These are phyloP conservation scores for Dermolepida albohirtum DNA, from an alignment of 2,888 invertebrate genomes.

Conservation along the genomic window DNA sequence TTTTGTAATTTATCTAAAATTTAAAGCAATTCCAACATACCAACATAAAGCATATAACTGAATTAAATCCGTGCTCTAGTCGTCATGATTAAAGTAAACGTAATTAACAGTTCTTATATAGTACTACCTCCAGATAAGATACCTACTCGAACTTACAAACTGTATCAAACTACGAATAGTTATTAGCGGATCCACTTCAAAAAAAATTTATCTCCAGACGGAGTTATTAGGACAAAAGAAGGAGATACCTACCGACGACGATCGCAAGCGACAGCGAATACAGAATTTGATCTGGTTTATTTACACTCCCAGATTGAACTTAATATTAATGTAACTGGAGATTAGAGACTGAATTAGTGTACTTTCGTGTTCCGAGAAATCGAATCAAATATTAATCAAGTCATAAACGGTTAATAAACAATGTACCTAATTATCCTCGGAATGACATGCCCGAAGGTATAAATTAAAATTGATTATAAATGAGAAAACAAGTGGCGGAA, in stretches of 20 bases:
- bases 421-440: slow-evolving; percentile 7
- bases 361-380: slow-evolving; percentile 11
- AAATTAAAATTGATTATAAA: slow-evolving; percentile 18
- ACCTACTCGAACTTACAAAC: no score
- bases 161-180: no score
- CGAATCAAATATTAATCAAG: slow-evolving; percentile 21
- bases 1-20: no score
- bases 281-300: slow-evolving; percentile 11
- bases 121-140: no score
- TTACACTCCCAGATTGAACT: slow-evolving; percentile 26
- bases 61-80: no score
- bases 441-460: slow-evolving; percentile 3
- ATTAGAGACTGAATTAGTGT: slow-evolving; percentile 16
- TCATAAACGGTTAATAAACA: slow-evolving; percentile 21
- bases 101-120: no score
- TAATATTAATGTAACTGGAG: slow-evolving; percentile 18
- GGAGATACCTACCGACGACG: neutral
- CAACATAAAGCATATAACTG: no score
- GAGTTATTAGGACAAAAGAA: no score
- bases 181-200: no score
- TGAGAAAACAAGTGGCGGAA: slow-evolving; percentile 12
- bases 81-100: no score
- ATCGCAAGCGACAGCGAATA: neutral
- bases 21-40: no score
- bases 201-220: no score